Percentiles rank a stretch among this genome's conserved stretches.
Evolutionary conservation across 2,113 vertebrate genomes (phyloP).

Genomic region (Cyprinodon brontotheroides): DNA sequence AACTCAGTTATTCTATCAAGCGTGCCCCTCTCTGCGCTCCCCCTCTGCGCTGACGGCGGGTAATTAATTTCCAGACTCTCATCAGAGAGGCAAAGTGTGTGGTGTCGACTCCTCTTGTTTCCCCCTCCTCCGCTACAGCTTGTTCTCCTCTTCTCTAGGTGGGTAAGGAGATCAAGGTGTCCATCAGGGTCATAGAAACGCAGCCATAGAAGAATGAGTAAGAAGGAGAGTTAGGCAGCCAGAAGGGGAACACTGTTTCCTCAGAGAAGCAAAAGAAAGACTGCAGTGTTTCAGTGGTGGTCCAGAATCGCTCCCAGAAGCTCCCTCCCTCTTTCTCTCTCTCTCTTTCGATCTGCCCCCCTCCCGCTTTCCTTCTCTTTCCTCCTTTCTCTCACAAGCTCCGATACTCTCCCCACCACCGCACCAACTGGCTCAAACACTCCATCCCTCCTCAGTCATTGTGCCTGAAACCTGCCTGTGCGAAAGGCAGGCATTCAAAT

Average conservation of each 20-base stretch:
- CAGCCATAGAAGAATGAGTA: slow-evolving; percentile 22
- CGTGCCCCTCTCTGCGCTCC: slow-evolving; percentile 37
- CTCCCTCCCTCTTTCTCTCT: slow-evolving; percentile 64
- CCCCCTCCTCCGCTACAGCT: slow-evolving; percentile 34
- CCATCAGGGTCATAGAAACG: slow-evolving; percentile 59
- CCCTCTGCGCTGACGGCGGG: slow-evolving; percentile 45
- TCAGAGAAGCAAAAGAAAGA: slow-evolving; percentile 73
- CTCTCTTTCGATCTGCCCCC: slow-evolving; percentile 45
- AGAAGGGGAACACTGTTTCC: slow-evolving; percentile 59
- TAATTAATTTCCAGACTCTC: slow-evolving; percentile 69
- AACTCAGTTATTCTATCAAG: slow-evolving; percentile 45
- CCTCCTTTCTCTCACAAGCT: slow-evolving; percentile 48
- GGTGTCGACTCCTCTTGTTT: slow-evolving; percentile 52
- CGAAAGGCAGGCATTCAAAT: slow-evolving; percentile 67
- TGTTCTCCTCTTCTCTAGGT: slow-evolving; percentile 54
- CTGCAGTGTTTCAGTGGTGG: slow-evolving; percentile 78
- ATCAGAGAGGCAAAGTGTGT: slow-evolving; percentile 63
- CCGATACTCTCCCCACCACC: slow-evolving; percentile 42
- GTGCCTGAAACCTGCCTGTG: slow-evolving; percentile 66
- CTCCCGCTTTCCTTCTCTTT: slow-evolving; percentile 42
- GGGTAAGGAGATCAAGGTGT: slow-evolving; percentile 53
- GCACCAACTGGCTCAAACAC: slow-evolving; percentile 50
- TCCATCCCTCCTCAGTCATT: slow-evolving; percentile 63
- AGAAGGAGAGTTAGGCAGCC: slow-evolving; percentile 33
- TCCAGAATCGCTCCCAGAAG: slow-evolving; percentile 71